These are phyloP conservation scores for Drosophila ercepeae DNA, from an alignment of 1,140 invertebrate species.

Conservation along the genomic window DNA sequence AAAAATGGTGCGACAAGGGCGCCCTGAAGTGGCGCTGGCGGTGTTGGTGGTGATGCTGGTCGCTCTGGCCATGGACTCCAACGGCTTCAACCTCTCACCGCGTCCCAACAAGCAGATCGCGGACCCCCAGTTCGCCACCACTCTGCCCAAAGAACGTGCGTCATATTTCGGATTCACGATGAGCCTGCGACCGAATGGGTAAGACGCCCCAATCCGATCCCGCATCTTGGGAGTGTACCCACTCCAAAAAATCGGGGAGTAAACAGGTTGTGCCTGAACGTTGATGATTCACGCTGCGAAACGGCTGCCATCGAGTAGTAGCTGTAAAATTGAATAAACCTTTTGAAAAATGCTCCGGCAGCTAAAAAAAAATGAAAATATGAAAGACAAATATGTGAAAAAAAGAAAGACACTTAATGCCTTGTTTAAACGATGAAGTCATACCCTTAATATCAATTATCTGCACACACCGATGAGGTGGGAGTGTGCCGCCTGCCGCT, in stretches of 20 bases:
- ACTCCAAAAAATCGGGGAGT: conserved; percentile 30
- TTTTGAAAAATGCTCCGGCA: conserved; percentile 34
- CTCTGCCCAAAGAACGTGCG: conserved; percentile 71
- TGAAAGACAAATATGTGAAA: conserved; percentile 1
- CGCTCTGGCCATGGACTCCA: neutral
- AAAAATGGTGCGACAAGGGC: conserved; percentile 42
- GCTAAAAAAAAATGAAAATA: conserved; percentile 2
- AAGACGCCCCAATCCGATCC: conserved; percentile 34
- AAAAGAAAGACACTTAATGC: conserved; percentile 33
- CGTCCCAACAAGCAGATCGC: conserved; percentile 67
- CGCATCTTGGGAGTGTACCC: conserved; percentile 15
- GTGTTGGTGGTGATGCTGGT: conserved; percentile 9
- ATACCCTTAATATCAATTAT: conserved; percentile 64
- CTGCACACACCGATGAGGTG: conserved; percentile 14
- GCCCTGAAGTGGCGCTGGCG: conserved; percentile 2
- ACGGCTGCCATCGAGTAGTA: conserved; percentile 19
- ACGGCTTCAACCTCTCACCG: conserved; percentile 77
- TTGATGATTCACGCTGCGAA: conserved; percentile 33
- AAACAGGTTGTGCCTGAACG: conserved; percentile 56
- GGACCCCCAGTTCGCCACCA: conserved; percentile 67
- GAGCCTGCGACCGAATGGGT: conserved; percentile 71
- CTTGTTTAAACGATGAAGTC: conserved; percentile 69
- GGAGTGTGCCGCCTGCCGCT: neutral
- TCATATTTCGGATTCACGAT: conserved; percentile 83
- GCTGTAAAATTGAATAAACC: conserved; percentile 63